Evolutionary conservation across 2,113 vertebrate genomes (phyloP), one percentile per base, ranked within the genome.

Genomic region (Rhea pennata): DNA sequence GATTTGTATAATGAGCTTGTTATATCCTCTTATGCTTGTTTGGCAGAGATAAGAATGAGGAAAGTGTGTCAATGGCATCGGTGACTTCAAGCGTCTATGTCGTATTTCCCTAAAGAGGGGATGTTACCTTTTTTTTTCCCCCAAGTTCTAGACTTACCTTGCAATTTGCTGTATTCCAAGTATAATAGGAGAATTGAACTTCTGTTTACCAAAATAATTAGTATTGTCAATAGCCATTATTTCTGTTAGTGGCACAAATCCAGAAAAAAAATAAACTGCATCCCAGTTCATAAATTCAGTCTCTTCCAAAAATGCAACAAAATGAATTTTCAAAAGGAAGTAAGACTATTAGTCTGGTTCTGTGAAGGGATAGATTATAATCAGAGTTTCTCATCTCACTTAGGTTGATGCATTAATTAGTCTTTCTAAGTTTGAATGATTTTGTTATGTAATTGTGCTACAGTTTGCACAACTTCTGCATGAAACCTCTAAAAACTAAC

Each of bases 1-100:
- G 7, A 23, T 71, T 71, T 50, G 7, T 27, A 4, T 15, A 16
- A 48, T 39, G 10, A 84, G 3, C 46, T 62, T 31, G 31, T 36
- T 73, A 62, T 67, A 51, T 20, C 9, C 0, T 0, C 1, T 8
- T 1, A 0, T 10, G 10, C 3, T 65, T 26, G 21, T 31, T 39
- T 42, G 15, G 53, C 9, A 12, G 31, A 77, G 27, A 62, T 46
- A 2, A 8, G 39, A 59, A 13, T 15, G 15, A 50, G 15, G 8
- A 2, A 29, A 4, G 3, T 15, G 69, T 70, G 69, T 70, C 40
- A 13, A 0, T 40, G 1, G 1, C 39, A 17, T 65, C 29, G 2
- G 19, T 50, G 39, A 10, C 24, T 75, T 76, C 14, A 36, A 31
- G 48, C 8, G 5, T 33, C 50, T 50, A 24, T 6, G 5, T 22